These are phyloP conservation scores for Leucoraja erinaceus DNA, from an alignment of 2,113 vertebrate species.

Conservation along the genomic window DNA sequence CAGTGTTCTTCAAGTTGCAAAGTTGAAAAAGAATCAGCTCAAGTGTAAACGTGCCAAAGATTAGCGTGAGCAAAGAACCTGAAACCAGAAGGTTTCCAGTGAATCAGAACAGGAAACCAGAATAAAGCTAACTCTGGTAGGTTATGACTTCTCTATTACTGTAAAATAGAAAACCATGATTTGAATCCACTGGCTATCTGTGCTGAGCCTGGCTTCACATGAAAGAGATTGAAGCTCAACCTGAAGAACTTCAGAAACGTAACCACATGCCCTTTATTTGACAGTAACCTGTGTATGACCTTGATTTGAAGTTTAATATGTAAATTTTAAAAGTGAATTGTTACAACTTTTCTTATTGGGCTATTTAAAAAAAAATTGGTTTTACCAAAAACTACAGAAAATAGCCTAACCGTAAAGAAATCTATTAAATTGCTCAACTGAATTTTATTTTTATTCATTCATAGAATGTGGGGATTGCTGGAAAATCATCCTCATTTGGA, in stretches of 20 bases:
- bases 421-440: neutral
- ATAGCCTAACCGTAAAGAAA: neutral
- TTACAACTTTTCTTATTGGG: neutral
- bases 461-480: no score
- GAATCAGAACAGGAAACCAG: slow-evolving; percentile 73
- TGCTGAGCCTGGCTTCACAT: slow-evolving; percentile 1
- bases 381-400: neutral
- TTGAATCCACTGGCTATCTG: slow-evolving; percentile 47
- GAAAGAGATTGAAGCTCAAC: slow-evolving; percentile 7
- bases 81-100: slow-evolving; percentile 62
- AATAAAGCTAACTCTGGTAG: slow-evolving; percentile 55
- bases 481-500: no score
- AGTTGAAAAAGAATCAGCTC: slow-evolving; percentile 41
- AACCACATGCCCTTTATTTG: slow-evolving; percentile 25
- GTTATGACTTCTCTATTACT: slow-evolving; percentile 63
- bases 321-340: neutral
- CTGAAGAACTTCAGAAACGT: neutral
- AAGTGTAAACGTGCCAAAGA: slow-evolving; percentile 58
- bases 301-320: slow-evolving; percentile 6
- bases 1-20: neutral
- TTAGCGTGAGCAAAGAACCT: slow-evolving; percentile 51
- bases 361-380: neutral
- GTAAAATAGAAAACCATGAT: slow-evolving; percentile 47
- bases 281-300: slow-evolving; percentile 27
- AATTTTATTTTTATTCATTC: no score